Conservation (phyloP, 1,140 invertebrate genomes). For the Cyclargus thomasi region DNA sequence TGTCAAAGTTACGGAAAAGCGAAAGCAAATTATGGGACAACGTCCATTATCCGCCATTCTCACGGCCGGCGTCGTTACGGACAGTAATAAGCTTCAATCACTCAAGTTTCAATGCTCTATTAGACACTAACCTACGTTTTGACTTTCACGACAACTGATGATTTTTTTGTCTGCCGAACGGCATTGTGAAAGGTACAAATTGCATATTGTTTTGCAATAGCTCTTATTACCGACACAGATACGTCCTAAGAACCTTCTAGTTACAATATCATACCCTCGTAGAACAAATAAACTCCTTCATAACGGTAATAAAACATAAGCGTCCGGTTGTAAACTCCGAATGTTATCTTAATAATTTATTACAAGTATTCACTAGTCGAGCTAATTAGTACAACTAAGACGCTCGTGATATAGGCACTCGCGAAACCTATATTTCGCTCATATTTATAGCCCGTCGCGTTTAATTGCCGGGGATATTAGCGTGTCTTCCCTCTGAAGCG, state of each 20-base stretch:
- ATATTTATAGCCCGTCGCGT: conserved; percentile 48
- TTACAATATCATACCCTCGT: neutral
- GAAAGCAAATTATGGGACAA: conserved; percentile 34
- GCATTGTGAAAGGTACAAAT: neutral
- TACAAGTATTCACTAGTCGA: neutral
- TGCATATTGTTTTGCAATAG: neutral
- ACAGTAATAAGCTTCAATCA: conserved; percentile 33
- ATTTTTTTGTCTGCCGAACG: neutral
- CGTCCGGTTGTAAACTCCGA: neutral
- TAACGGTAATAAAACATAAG: neutral
- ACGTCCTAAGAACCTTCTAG: neutral
- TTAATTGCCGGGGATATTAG: conserved; percentile 30
- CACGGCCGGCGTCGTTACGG: conserved; percentile 31
- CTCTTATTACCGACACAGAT: neutral
- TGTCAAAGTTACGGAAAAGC: conserved; percentile 36
- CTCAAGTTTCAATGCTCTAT: conserved; percentile 31
- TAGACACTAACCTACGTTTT: conserved; percentile 23
- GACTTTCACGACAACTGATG: conserved; percentile 24
- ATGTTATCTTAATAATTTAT: neutral
- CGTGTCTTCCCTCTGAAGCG: conserved; percentile 39
- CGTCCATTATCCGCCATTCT: conserved; percentile 35
- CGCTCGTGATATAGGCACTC: neutral
- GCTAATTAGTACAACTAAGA: neutral
- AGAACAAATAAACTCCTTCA: neutral
- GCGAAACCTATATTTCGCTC: neutral